Evolutionary conservation across 2,797 vertebrate genomes (phyloP), one percentile per base, ranked within the genome.

Genomic region (Nyctibius grandis): DNA sequence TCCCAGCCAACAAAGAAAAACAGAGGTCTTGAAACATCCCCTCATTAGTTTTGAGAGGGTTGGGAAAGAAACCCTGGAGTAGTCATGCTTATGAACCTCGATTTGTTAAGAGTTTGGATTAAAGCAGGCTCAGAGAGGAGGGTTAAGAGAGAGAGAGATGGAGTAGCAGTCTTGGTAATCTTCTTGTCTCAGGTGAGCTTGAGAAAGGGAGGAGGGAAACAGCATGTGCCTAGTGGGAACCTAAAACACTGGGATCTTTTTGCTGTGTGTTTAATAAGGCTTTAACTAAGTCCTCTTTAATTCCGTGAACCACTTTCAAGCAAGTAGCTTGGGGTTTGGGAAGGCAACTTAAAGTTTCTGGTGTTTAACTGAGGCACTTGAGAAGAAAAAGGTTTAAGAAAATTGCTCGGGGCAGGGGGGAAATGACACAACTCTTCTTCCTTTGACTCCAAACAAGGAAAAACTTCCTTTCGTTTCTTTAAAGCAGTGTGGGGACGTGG

Each of bases 401-500:
- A 60, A 26, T 5, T 23, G 44, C 4, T 56, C 7, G 0, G 1
- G 14, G 31, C 0, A 0, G 14, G 31, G 40, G 40, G 40, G 40
- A 11, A 11, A 42, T 11, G 28, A 92, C n/a, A 44, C 8, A 68
- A 28, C 19, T 57, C 51, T 47, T 15, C 11, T 78, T 34, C 23
- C 31, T 85, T 90, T 63, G 36, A 45, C n/a, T 40, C 8, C 19
- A 34, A 51, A 50, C 9, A 34, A 36, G 13, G 6, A 12, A 70
- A 36, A 67, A 38, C 5, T 31, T 76, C 4, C 12, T 51, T 47
- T 76, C 4, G 10, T 51, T 47, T 50, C 21, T 64, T 64, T 69
- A 33, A 28, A n/a, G 13, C 3, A 48, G 2, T 4, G 15, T 4
- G 7, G n/a, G 11, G 11, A 76, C 50, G 36, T 8, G 28, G 9